These are phyloP conservation scores for Drosophila ficusphila DNA, from an alignment of 1,140 invertebrate species.

Conservation along the genomic window DNA sequence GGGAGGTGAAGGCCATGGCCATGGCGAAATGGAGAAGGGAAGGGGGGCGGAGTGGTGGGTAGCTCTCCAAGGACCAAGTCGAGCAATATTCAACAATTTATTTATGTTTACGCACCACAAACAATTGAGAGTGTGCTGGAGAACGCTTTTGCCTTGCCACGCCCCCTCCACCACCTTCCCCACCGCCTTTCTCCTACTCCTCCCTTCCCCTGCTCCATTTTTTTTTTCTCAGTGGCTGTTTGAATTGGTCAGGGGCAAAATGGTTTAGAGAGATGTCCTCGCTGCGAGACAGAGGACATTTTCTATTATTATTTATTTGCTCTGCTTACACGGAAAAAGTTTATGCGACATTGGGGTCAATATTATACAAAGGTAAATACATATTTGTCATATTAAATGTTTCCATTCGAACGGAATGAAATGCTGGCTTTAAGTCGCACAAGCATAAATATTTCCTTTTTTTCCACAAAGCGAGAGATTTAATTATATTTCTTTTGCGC, in stretches of 20 bases:
- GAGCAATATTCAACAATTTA: slow-evolving; percentile 62
- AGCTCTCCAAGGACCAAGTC: slow-evolving; percentile 36
- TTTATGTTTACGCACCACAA: slow-evolving; percentile 55
- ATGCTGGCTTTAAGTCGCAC: neutral
- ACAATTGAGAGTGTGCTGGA: slow-evolving; percentile 42
- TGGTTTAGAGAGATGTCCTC: slow-evolving; percentile 33
- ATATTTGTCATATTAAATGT: slow-evolving; percentile 1
- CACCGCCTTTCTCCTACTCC: no score
- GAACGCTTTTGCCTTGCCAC: neutral
- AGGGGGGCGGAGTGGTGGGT: neutral
- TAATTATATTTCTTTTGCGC: neutral
- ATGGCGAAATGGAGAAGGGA: neutral
- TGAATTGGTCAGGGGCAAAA: slow-evolving; percentile 19
- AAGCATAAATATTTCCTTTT: neutral
- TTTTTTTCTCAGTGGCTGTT: neutral
- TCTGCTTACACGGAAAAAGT: slow-evolving; percentile 10
- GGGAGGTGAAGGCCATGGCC: slow-evolving; percentile 31
- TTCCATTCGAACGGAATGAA: slow-evolving; percentile 16
- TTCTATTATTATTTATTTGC: slow-evolving; percentile 45
- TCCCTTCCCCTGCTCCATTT: no score
- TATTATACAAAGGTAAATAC: slow-evolving; percentile 36
- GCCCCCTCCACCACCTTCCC: neutral
- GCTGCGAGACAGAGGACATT: slow-evolving; percentile 17
- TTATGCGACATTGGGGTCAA: slow-evolving; percentile 9
- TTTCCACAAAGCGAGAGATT: neutral